Percentiles rank a stretch among this genome's conserved stretches.
Evolutionary conservation across 2,888 invertebrate genomes (phyloP).

Genomic region (Coenonympha arcania): DNA sequence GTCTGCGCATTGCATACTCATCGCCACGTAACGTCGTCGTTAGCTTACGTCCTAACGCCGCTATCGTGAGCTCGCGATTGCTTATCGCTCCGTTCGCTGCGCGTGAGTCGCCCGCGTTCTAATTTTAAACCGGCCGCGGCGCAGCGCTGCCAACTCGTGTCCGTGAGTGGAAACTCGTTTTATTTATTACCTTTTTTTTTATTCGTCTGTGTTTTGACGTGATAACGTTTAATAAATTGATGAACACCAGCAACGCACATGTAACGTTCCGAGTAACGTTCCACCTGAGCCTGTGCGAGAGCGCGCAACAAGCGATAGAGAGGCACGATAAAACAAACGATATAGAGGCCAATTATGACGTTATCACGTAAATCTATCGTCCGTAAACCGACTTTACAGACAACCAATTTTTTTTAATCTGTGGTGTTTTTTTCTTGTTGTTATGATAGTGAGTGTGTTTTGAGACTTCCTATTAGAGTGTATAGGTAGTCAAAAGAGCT

Average conservation of each 20-base stretch:
- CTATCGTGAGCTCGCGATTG: constrained; percentile 30
- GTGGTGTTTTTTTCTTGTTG: neutral
- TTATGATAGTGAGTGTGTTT: neutral
- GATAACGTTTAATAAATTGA: too few species aligned
- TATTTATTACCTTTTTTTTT: constrained; percentile 3
- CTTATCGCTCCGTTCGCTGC: constrained; percentile 25
- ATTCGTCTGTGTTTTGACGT: neutral
- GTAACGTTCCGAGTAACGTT: too few species aligned
- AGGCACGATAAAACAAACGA: too few species aligned
- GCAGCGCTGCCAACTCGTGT: constrained; percentile 1
- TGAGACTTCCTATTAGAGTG: too few species aligned
- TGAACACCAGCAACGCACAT: too few species aligned
- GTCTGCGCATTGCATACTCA: constrained; percentile 22
- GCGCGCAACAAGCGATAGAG: too few species aligned
- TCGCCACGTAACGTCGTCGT: constrained; percentile 28
- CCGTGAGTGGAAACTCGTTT: constrained; percentile 8
- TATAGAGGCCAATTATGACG: too few species aligned
- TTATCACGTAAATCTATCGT: too few species aligned
- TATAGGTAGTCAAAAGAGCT: too few species aligned
- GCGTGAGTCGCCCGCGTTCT: constrained; percentile 20
- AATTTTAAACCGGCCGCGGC: constrained; percentile 15
- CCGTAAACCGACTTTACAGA: too few species aligned
- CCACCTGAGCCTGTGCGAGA: too few species aligned
- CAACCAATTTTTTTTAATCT: too few species aligned
- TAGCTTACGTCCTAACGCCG: constrained; percentile 22